phyloP scores from a whole-genome alignment of 2,113 vertebrate species.

The Plecturocebus donacophilus region DNA sequence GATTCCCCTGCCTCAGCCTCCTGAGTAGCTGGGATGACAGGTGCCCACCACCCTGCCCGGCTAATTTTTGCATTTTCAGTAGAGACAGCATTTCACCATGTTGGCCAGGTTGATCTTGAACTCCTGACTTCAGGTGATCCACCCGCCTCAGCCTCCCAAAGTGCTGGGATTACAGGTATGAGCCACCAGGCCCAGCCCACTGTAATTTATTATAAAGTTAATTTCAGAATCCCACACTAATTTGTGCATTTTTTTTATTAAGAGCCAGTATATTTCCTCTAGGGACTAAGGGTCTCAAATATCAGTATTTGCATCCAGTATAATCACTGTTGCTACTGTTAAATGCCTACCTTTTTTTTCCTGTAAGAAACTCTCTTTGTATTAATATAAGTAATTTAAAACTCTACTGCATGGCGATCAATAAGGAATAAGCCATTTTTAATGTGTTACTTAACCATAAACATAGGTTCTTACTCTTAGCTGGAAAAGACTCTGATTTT shows the following conservation, averaged over 20 bases:
- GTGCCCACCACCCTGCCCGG: no score
- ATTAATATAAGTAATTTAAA: neutral
- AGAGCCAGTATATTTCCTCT: neutral
- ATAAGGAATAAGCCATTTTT: neutral
- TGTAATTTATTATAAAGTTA: no score
- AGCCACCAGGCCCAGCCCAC: no score
- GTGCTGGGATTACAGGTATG: no score
- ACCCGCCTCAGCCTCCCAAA: no score
- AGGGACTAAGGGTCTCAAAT: neutral
- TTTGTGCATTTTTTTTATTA: neutral
- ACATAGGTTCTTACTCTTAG: neutral
- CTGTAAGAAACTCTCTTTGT: neutral
- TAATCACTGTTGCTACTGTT: neutral
- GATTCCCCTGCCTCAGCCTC: no score
- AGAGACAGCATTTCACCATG: no score
- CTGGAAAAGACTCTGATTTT: neutral
- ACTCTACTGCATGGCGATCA: neutral
- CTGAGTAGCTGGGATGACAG: no score
- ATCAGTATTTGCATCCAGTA: neutral
- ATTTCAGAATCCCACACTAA: neutral
- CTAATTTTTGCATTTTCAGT: no score
- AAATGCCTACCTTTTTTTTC: neutral
- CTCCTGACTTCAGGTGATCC: no score
- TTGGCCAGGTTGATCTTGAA: no score
- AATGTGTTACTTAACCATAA: neutral